Percentiles rank a stretch among this genome's conserved stretches.
phyloP scores from a whole-genome alignment of 1,140 invertebrate genomes.

The Zaprionus tsacasi region DNA sequence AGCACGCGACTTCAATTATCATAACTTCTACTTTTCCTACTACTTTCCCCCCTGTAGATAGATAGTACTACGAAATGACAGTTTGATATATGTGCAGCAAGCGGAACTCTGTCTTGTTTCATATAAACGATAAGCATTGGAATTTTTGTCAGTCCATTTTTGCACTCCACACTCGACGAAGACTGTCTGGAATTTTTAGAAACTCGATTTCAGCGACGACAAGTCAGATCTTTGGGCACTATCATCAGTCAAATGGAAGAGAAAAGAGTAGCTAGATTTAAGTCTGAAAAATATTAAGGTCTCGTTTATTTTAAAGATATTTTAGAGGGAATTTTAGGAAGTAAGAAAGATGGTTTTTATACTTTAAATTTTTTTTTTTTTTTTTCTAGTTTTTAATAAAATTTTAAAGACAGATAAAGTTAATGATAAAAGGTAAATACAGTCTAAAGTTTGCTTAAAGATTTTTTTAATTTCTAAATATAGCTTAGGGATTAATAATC shows the following conservation, averaged over 20 bases:
- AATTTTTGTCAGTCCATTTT: slow-evolving; percentile 52
- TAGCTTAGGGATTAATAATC: no score
- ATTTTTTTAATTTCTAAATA: no score
- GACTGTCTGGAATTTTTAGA: slow-evolving; percentile 19
- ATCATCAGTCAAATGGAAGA: slow-evolving; percentile 41
- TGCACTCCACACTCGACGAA: slow-evolving; percentile 12
- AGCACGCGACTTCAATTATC: slow-evolving; percentile 6
- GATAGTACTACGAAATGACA: slow-evolving; percentile 10
- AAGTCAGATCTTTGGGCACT: slow-evolving; percentile 16
- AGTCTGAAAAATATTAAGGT: not conserved
- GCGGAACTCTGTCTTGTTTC: slow-evolving; percentile 2
- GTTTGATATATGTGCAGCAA: slow-evolving; percentile 21
- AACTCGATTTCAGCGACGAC: slow-evolving; percentile 43
- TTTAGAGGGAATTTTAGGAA: not conserved
- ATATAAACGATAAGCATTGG: slow-evolving; percentile 38
- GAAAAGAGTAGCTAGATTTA: not conserved
- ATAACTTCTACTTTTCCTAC: slow-evolving; percentile 29
- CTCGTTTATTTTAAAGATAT: not conserved
- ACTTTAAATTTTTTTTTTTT: no score
- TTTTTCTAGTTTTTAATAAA: no score
- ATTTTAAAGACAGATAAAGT: no score
- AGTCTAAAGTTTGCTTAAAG: no score
- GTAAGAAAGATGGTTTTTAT: not conserved
- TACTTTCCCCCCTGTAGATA: not conserved
- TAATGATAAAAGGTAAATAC: no score